phyloP scores from a whole-genome alignment of 30 jellyfish, hydroid and myxozoan genomes.

The Hydractinia echinata region DNA sequence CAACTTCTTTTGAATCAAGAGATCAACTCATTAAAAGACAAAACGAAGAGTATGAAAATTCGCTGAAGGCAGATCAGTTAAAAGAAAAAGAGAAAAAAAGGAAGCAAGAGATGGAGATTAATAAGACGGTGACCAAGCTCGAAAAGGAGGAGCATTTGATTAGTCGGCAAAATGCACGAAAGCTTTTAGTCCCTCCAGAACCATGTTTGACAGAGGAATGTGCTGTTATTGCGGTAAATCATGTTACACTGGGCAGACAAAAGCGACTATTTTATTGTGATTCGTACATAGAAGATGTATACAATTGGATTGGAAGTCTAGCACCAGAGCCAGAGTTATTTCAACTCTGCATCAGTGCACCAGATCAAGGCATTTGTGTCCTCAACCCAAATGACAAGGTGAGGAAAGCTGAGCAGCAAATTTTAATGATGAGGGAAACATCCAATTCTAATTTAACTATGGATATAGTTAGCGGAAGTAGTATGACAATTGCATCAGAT shows the following conservation, averaged over 20 bases:
- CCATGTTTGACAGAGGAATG: not conserved
- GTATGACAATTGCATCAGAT: not conserved
- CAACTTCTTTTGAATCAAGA: not conserved
- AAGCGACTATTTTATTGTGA: not conserved
- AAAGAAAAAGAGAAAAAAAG: not conserved
- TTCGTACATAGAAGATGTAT: constrained; percentile 4
- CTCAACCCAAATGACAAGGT: not conserved
- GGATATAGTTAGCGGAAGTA: not conserved
- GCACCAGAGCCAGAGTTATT: constrained; percentile 1
- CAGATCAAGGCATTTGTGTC: not conserved
- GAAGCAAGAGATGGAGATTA: not conserved
- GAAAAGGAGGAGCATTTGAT: not conserved
- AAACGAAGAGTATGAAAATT: not conserved
- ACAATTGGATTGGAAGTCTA: constrained; percentile 15
- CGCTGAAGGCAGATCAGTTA: constrained; percentile 3
- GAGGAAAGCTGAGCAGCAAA: not conserved
- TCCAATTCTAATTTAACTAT: constrained; percentile 6
- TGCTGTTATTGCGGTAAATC: constrained; percentile 5
- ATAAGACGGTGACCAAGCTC: not conserved
- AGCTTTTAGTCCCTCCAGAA: not conserved
- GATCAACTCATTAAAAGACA: not conserved
- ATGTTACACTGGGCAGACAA: not conserved
- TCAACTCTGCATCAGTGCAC: not conserved
- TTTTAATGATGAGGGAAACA: not conserved
- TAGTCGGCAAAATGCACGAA: not conserved